These are phyloP conservation scores for Toxotes lorentzi DNA, from an alignment of 2,797 vertebrate species.

Conservation along the genomic window DNA sequence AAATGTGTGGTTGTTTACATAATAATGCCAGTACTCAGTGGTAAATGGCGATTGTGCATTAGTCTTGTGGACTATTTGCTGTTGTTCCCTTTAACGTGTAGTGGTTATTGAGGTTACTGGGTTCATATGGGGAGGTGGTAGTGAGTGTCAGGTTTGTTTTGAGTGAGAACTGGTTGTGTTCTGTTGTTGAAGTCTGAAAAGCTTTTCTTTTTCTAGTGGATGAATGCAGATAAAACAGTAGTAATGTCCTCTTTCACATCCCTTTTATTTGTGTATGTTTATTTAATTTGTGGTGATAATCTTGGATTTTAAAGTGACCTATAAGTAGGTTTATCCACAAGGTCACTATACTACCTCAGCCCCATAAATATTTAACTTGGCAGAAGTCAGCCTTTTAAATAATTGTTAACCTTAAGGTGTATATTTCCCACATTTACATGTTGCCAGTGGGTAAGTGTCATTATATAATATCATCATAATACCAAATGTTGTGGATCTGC, in stretches of 20 bases:
- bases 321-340: neutral
- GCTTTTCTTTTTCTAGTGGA: neutral
- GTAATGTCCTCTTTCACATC: neutral
- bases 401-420: neutral
- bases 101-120: slow-evolving; percentile 51
- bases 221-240: neutral
- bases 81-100: neutral
- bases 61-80: neutral
- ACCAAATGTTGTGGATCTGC: neutral
- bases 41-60: neutral
- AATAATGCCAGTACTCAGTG: neutral
- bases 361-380: neutral
- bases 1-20: neutral
- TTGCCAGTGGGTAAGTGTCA: neutral
- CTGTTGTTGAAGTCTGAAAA: neutral
- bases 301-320: slow-evolving; percentile 12
- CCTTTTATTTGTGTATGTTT: neutral
- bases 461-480: slow-evolving; percentile 18
- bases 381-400: neutral
- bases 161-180: neutral
- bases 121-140: slow-evolving; percentile 52
- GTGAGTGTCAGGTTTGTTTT: slow-evolving; percentile 54
- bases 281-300: neutral
- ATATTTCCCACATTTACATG: neutral
- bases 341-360: neutral